Evolutionary conservation across 2,888 invertebrate species (phyloP), one percentile per base, ranked within the genome.

Genomic region (Tyria jacobaeae): DNA sequence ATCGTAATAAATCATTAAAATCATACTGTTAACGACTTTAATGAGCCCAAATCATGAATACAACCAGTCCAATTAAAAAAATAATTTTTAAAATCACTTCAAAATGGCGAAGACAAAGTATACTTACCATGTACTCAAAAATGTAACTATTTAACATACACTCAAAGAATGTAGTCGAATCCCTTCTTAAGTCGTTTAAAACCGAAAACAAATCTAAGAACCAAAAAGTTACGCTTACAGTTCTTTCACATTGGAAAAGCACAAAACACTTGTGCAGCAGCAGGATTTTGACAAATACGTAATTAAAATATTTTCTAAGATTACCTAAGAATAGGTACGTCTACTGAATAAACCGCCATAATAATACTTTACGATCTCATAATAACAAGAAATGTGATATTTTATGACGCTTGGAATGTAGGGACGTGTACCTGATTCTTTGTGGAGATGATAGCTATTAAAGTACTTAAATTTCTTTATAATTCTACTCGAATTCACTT

Each of bases 381-480:
- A 71, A 80, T 74, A 63, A 65, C 48, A 7, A 34, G 81, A 74
- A 79, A 81, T 66, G 62, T 72, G 79, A 80, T 81, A 75, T 78
- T 80, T 81, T 79, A 76, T 51, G 64, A 72, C 74, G 72, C 75
- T 62, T n/a, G 74, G 78, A 77, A 81, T 62, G 61, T 60, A 62
- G 68, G 61, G 49, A 49, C 63, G 59, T 14, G 55, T 76, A 72
- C 75, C 76, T 76, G 73, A 71, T 66, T 60, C 67, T 65, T 64
- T 73, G 69, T 12, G 62, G 70, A 68, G 71, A 70, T 74, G 71
- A 64, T 50, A 56, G 64, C 68, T 64, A 72, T 71, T 74, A 72
- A 75, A 73, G 66, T 67, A 69, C 63, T 75, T 68, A 75, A 73
- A 71, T 71, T 60, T 56, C 57, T 66, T 70, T 73, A 71, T 70